A percentile compares a stretch with the other conserved stretches of the same genome.
Evolutionary conservation across 2,888 invertebrate genomes (phyloP).

Genomic region (Andrena haemorrhoa): DNA sequence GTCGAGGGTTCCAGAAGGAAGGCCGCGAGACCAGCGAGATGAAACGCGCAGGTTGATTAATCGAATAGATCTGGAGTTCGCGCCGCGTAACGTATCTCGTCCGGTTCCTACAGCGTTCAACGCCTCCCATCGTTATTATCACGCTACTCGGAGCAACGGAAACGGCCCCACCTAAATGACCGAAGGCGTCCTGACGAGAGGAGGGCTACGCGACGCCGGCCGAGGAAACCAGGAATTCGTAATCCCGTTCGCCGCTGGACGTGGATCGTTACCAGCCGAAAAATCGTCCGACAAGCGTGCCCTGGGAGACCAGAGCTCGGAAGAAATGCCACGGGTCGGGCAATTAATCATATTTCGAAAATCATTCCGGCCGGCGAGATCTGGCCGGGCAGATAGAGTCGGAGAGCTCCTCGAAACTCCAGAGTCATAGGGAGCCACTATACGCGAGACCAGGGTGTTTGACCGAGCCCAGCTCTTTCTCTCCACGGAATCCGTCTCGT

Average conservation of each 20-base stretch:
- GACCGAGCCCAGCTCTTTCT: slow-evolving; percentile 71
- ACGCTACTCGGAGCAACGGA: background rate
- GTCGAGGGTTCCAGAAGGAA: no score
- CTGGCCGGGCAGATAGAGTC: slow-evolving; percentile 81
- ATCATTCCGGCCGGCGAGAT: slow-evolving; percentile 84
- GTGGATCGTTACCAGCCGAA: slow-evolving; percentile 63
- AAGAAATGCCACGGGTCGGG: slow-evolving; percentile 78
- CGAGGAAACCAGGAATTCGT: slow-evolving; percentile 55
- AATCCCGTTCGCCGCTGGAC: slow-evolving; percentile 26
- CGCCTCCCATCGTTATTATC: background rate
- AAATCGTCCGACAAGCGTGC: slow-evolving; percentile 50
- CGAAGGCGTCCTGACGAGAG: background rate
- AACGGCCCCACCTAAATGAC: background rate
- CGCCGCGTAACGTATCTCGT: background rate
- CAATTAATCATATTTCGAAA: slow-evolving; percentile 85
- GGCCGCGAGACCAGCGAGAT: background rate
- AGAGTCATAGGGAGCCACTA: slow-evolving; percentile 80
- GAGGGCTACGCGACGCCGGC: background rate
- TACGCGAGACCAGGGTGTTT: slow-evolving; percentile 70
- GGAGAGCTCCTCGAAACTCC: slow-evolving; percentile 76
- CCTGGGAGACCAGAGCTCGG: slow-evolving; percentile 65
- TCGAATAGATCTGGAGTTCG: background rate
- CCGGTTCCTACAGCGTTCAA: no score
- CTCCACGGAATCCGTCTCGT: slow-evolving; percentile 65
- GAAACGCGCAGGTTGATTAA: background rate